Conservation (phyloP, 1,140 invertebrate genomes). For the Cardiocondyla obscurior region DNA sequence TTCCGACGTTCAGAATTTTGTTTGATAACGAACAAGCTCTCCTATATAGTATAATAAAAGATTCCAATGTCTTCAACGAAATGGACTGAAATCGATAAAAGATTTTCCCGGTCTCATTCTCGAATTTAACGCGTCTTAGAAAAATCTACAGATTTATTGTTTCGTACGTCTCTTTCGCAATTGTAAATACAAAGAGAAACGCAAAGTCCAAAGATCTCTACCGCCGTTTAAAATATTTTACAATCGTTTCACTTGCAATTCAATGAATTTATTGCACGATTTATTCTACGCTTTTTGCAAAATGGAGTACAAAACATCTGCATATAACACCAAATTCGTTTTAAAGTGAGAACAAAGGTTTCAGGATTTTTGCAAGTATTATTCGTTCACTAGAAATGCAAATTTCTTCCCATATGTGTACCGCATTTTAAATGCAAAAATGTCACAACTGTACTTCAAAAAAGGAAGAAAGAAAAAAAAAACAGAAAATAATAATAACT, state of each 20-base stretch:
- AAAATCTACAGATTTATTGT: slow-evolving; percentile 42
- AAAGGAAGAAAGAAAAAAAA: too few species aligned
- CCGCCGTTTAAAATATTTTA: not conserved
- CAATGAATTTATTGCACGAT: not conserved
- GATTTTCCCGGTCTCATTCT: not conserved
- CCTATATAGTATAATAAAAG: too few species aligned
- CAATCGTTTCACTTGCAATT: not conserved
- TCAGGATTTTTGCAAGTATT: not conserved
- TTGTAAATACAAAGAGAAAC: slow-evolving; percentile 12
- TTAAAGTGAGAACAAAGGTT: slow-evolving; percentile 1
- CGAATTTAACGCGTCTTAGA: not conserved
- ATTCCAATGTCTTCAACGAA: slow-evolving; percentile 23
- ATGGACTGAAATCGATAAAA: slow-evolving; percentile 20
- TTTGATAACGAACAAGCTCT: slow-evolving; percentile 27
- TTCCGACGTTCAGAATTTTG: not conserved
- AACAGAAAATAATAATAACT: too few species aligned
- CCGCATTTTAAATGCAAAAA: slow-evolving; percentile 11
- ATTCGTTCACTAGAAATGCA: not conserved
- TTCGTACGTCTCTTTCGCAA: not conserved
- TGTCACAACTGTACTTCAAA: not conserved
- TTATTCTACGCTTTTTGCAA: not conserved
- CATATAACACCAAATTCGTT: not conserved
- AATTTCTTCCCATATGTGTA: not conserved
- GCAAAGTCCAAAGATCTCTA: not conserved
- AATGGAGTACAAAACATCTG: not conserved